Evolutionary conservation across 2,888 invertebrate genomes (phyloP).

Genomic region (Temnothorax rugatulus): DNA sequence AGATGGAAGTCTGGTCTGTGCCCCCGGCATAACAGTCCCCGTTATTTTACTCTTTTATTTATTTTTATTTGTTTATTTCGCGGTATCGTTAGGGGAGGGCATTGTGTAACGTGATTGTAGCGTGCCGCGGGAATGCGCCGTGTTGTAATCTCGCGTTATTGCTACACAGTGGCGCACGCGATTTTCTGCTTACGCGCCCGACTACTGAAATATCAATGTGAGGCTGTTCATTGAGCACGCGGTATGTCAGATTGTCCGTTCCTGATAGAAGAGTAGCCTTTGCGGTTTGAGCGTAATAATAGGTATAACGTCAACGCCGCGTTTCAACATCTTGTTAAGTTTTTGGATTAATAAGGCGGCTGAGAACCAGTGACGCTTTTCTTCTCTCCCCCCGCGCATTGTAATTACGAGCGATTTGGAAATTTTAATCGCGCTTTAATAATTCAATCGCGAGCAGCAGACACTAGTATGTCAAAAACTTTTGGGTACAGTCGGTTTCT

Average conservation of each 20-base stretch:
- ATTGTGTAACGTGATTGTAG: slow-evolving; percentile 3
- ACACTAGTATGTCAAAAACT: slow-evolving; percentile 9
- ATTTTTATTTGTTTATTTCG: not conserved
- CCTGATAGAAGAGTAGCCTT: slow-evolving; percentile 64
- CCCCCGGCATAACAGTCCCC: not conserved
- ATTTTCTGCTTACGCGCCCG: slow-evolving; percentile 62
- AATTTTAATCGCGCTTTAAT: slow-evolving; percentile 24
- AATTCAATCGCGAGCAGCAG: slow-evolving; percentile 59
- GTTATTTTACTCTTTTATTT: not conserved
- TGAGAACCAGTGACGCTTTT: not conserved
- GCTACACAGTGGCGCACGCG: slow-evolving; percentile 37
- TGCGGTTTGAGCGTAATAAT: slow-evolving; percentile 63
- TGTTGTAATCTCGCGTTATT: slow-evolving; percentile 42
- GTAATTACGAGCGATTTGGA: slow-evolving; percentile 33
- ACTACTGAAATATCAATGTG: slow-evolving; percentile 72
- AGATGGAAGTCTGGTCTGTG: not conserved
- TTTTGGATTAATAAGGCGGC: slow-evolving; percentile 28
- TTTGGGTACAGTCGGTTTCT: not conserved
- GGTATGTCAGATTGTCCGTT: slow-evolving; percentile 70
- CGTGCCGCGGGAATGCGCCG: slow-evolving; percentile 7
- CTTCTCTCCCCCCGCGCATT: not conserved
- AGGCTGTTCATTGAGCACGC: slow-evolving; percentile 72
- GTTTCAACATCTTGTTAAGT: slow-evolving; percentile 63
- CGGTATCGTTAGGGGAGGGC: not conserved
- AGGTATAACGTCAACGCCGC: slow-evolving; percentile 60